Conservation (phyloP, 2,113 vertebrate genomes). For the Illadopsis cleaveri region DNA sequence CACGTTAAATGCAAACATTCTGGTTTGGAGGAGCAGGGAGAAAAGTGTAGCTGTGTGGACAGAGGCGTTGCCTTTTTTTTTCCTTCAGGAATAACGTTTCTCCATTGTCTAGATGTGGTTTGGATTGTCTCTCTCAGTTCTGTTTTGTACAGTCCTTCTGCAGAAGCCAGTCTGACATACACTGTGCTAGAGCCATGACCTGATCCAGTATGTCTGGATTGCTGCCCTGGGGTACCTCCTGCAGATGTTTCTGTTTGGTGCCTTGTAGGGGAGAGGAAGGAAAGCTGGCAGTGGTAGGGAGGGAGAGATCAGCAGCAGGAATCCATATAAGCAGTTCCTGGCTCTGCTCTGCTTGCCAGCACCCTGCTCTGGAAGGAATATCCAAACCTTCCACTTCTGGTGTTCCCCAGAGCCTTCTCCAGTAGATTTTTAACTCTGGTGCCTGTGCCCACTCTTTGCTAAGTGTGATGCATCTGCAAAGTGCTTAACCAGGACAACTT, state of each 20-base stretch:
- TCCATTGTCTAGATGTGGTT: not conserved
- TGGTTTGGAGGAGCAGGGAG: not conserved
- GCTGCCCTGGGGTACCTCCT: not conserved
- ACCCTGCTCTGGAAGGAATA: not conserved
- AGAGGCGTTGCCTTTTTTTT: not conserved
- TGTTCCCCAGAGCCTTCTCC: not conserved
- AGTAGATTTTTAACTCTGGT: not conserved
- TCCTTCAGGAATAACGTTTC: not conserved
- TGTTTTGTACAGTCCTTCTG: not conserved
- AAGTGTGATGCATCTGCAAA: not conserved
- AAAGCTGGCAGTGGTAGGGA: not conserved
- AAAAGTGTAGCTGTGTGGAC: not conserved
- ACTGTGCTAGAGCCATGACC: not conserved
- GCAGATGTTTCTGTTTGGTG: not conserved
- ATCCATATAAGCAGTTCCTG: not conserved
- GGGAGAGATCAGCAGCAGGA: not conserved
- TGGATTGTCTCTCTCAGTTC: not conserved
- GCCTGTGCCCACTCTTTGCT: not conserved
- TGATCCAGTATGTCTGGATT: not conserved
- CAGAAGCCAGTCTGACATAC: not conserved
- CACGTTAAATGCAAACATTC: not conserved
- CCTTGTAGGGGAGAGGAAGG: not conserved
- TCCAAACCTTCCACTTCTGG: not conserved
- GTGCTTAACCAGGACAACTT: not conserved
- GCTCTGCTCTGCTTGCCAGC: not conserved